Conservation (phyloP, 2,113 vertebrate species). For the Brachirus orientalis region DNA sequence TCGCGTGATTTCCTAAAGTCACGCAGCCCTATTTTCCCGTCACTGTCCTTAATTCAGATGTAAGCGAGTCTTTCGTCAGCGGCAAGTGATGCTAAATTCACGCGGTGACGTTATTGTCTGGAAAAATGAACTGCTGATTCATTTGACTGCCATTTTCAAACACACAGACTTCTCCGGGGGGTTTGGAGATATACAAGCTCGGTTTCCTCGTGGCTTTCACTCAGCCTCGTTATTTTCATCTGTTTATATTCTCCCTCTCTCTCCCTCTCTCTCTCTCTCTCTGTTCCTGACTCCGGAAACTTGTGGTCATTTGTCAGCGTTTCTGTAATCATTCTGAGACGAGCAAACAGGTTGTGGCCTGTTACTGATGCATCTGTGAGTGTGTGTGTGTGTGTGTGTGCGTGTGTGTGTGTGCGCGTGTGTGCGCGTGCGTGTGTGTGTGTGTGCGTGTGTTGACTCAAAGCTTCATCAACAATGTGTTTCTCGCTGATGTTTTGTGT, state of each 20-base stretch:
- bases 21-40: too few relatives aligned
- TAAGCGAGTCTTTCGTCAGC: too few relatives aligned
- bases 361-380: conserved; percentile 36
- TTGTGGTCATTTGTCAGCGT: conserved; percentile 55
- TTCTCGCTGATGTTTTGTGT: conserved; percentile 27
- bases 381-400: conserved; percentile 4
- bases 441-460: neutral
- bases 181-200: conserved; percentile 3
- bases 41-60: too few relatives aligned
- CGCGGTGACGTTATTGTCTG: too few relatives aligned
- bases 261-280: neutral
- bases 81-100: too few relatives aligned
- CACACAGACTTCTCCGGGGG: conserved; percentile 5
- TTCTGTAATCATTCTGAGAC: conserved; percentile 54
- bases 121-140: conserved; percentile 47
- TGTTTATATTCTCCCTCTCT: conserved; percentile 9
- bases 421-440: conserved; percentile 7
- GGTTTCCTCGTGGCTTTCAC: conserved; percentile 36
- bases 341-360: conserved; percentile 52
- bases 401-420: conserved; percentile 11
- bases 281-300: conserved; percentile 55
- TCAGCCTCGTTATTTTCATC: conserved; percentile 45
- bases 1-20: too few relatives aligned
- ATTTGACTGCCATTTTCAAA: conserved; percentile 21
- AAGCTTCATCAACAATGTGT: conserved; percentile 5